Base-by-base conservation (phyloP, 2,797 vertebrate species). In the Dermochelys coriacea region DNA sequence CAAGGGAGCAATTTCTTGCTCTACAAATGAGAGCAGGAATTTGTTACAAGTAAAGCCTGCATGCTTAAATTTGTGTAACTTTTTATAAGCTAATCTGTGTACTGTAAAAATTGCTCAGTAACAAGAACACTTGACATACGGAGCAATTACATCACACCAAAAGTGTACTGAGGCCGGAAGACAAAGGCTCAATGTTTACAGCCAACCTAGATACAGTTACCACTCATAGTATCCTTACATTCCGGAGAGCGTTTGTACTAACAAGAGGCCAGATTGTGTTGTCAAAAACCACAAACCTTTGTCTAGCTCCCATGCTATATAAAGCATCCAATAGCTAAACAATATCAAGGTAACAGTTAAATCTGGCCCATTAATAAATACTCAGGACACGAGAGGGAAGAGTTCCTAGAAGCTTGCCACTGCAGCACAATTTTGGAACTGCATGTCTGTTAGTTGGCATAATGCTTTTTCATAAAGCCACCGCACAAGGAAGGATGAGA, bases 151-250 rank as follows among this genome's bases (percentile, higher is more conserved):
- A 84, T 93, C 95, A 90, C 94, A 87, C 4, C 75, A 41, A 14
- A 7, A 84, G 4, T 10, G 71, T 34, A 41, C 1, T 0, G 2
- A 59, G 49, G 54, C 85, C 68, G 3, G 19, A 64, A 87, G 23
- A 97, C 96, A 96, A 96, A 92, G 96, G 81, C 93, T 25, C 85
- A 2, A 77, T 95, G 96, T 96, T 93, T 86, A 89, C 85, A 90
- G 88, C 55, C 75, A 87, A 31, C 81, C 52, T 92, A 6, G 81
- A 91, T 12, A 96, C 79, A 93, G 93, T 94, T 3, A 85, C 85
- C 95, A 94, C 91, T 68, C 89, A 93, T 2, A n/a, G 90, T 86
- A 93, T 93, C 93, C 93, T 83, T 93, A 37, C 83, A 95, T 71
- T 95, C 92, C 71, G 12, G 45, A 86, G 79, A 64, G 84, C 2